These are phyloP conservation scores for Euplexia lucipara DNA, from an alignment of 2,888 invertebrate genomes.

Conservation along the genomic window DNA sequence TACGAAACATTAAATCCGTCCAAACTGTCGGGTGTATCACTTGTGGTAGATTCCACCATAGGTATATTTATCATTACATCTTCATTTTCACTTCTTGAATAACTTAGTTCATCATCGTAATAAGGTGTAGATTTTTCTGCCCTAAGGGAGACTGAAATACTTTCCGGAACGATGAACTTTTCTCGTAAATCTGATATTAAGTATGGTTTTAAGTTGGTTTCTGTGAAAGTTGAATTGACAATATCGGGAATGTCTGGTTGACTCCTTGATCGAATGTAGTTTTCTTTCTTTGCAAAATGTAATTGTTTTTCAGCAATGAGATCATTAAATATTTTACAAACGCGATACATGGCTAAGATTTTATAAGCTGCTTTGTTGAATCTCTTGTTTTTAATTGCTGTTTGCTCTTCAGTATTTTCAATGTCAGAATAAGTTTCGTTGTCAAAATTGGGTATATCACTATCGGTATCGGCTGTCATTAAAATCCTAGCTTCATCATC, in stretches of 20 bases:
- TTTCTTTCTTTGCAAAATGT: conserved; percentile 55
- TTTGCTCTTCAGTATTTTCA: conserved; percentile 28
- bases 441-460: conserved; percentile 57
- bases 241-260: conserved; percentile 85
- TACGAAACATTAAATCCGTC: conserved; percentile 67
- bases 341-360: conserved; percentile 78
- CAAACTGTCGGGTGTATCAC: conserved; percentile 68
- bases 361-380: conserved; percentile 78
- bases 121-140: conserved; percentile 75
- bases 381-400: conserved; percentile 56
- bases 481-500: conserved; percentile 84
- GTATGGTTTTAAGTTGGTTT: conserved; percentile 73
- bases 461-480: conserved; percentile 76
- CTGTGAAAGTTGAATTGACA: conserved; percentile 85
- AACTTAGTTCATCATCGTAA: conserved; percentile 48
- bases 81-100: conserved; percentile 34
- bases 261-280: conserved; percentile 61
- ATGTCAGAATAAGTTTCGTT: conserved; percentile 57
- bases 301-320: conserved; percentile 66
- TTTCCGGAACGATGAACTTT: conserved; percentile 84
- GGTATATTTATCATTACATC: conserved; percentile 39
- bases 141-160: conserved; percentile 80
- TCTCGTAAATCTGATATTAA: conserved; percentile 73
- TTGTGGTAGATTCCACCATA: conserved; percentile 50
- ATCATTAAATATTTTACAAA: conserved; percentile 79